Conservation (phyloP, 2,888 invertebrate genomes). For the Drosophila engyochracea region DNA sequence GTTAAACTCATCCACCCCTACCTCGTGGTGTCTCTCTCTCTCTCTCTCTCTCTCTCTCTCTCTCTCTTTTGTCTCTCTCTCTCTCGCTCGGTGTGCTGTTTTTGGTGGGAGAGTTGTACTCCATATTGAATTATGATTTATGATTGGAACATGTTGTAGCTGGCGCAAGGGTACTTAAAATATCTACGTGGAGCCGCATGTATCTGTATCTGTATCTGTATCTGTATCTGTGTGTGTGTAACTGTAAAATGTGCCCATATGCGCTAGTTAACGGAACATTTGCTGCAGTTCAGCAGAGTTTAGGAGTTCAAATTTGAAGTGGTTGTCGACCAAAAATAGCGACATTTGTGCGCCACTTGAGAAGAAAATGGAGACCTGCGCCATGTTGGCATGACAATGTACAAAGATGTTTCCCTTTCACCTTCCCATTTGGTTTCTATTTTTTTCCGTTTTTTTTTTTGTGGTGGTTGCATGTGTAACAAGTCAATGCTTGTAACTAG, state of each 20-base stretch:
- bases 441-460: background rate
- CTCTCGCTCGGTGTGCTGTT: background rate
- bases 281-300: slow-evolving; percentile 43
- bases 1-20: slow-evolving; percentile 31
- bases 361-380: slow-evolving; percentile 46
- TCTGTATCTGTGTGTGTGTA: slow-evolving; percentile 24
- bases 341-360: slow-evolving; percentile 73
- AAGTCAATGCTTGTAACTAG: slow-evolving; percentile 63
- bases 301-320: slow-evolving; percentile 50
- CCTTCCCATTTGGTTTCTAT: background rate
- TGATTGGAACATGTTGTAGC: slow-evolving; percentile 73
- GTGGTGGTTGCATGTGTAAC: slow-evolving; percentile 21
- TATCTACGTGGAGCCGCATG: slow-evolving; percentile 27
- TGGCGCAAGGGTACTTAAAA: slow-evolving; percentile 71
- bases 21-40: background rate
- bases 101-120: slow-evolving; percentile 58
- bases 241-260: slow-evolving; percentile 75
- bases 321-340: slow-evolving; percentile 71
- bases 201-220: slow-evolving; percentile 11
- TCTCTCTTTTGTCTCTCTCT: slow-evolving; percentile 11
- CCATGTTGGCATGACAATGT: slow-evolving; percentile 60
- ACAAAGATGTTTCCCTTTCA: slow-evolving; percentile 42
- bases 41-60: slow-evolving; percentile 4
- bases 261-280: slow-evolving; percentile 73
- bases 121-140: slow-evolving; percentile 82